These are phyloP conservation scores for Psettodes erumei DNA, from an alignment of 2,113 vertebrate species.

Conservation along the genomic window DNA sequence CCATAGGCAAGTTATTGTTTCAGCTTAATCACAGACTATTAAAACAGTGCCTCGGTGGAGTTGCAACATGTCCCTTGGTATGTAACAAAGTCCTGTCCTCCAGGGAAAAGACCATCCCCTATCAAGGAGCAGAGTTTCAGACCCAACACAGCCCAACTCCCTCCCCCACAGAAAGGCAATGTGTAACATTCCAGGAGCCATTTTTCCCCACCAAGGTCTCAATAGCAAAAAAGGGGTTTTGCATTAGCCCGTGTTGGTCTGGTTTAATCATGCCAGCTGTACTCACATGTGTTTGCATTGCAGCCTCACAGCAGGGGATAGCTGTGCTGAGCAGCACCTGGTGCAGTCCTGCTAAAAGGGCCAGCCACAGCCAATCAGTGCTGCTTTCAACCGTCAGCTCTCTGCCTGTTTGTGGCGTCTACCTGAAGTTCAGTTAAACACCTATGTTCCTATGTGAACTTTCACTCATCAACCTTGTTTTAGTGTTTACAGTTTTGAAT, in stretches of 20 bases:
- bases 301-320: no score
- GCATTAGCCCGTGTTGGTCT: neutral
- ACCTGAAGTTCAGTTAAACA: no score
- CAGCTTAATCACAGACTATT: neutral
- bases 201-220: slow-evolving; percentile 5
- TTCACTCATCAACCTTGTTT: no score
- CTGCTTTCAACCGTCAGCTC: no score
- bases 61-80: neutral
- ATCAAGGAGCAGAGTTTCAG: neutral
- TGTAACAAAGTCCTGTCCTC: neutral
- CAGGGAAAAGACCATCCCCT: neutral
- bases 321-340: no score
- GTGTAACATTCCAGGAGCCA: slow-evolving; percentile 16
- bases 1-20: neutral
- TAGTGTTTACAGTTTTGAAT: no score
- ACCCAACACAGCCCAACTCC: neutral
- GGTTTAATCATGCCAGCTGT: neutral
- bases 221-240: neutral
- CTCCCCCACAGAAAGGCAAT: neutral
- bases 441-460: no score
- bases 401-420: no score
- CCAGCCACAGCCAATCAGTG: no score
- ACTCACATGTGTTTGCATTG: no score
- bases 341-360: no score
- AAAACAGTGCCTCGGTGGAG: neutral